Base-by-base conservation (phyloP, 2,888 invertebrate genomes). In the Spilarctia lutea region DNA sequence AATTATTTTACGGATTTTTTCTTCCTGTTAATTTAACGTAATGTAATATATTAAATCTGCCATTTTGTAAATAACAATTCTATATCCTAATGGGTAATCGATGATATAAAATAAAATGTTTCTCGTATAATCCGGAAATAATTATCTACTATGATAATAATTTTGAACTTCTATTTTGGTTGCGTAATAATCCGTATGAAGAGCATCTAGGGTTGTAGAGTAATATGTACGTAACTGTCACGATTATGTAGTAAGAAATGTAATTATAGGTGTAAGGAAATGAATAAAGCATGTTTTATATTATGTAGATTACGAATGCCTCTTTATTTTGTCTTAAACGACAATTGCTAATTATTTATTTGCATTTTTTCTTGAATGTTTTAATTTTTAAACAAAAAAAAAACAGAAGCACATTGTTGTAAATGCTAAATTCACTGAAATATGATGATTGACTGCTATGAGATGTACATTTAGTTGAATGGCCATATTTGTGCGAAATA, bases 201-300 rank as follows among this genome's bases (percentile, higher is more conserved):
- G 90, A 90, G 89, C 91, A 89, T 93, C 91, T 94, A 94, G 94
- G 75, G 88, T 94, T 91, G 86, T 89, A 90, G 90, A 87, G 48
- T 86, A 82, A 88, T 30, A 63, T 91, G 91, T 92, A 92, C 90
- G 89, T 93, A 90, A 90, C 85, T 90, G 91, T 92, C 93, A 93
- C 92, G 91, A 91, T 88, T 92, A 92, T 67, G 73, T 82, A 82
- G 77, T 93, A 93, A 93, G 91, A 88, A 89, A 91, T 95, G 95
- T 95, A 95, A 96, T 92, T 94, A 92, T 95, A 94, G 91, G 70
- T 81, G 33, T 94, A 94, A 94, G 94, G 83, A 90, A 91, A 91
- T 91, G 86, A 90, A 91, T 93, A 93, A 92, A 94, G 93, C 95
- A 95, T 95, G 94, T 96, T 95, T 96, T 96, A 94, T 96, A 95